Evolutionary conservation across 2,888 invertebrate genomes (phyloP).

Genomic region (Brenthis ino): DNA sequence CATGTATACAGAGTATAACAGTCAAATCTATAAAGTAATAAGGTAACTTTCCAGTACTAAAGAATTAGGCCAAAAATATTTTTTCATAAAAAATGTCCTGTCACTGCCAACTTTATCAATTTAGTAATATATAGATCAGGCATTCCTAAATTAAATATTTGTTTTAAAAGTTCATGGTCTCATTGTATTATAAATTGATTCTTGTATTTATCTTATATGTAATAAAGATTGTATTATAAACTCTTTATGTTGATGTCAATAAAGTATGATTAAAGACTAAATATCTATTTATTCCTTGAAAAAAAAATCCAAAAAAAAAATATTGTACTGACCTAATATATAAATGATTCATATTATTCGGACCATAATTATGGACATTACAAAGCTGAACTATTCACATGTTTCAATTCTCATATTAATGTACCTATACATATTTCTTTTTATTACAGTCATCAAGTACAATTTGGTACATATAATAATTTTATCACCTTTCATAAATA

Average conservation of each 20-base stretch:
- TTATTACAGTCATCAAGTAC: too few relatives aligned
- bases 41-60: constrained; percentile 10
- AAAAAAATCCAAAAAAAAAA: not conserved
- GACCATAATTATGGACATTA: too few relatives aligned
- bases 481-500: too few relatives aligned
- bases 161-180: constrained; percentile 71
- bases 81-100: constrained; percentile 47
- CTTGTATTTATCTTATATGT: constrained; percentile 72
- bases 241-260: constrained; percentile 76
- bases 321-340: too few relatives aligned
- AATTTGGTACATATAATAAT: too few relatives aligned
- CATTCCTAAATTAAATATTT: constrained; percentile 72
- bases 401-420: too few relatives aligned
- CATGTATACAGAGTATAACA: not conserved
- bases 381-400: too few relatives aligned
- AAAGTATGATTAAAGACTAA: constrained; percentile 62
- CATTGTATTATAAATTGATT: constrained; percentile 76
- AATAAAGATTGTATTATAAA: constrained; percentile 74
- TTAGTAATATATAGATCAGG: constrained; percentile 53
- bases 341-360: too few relatives aligned
- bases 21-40: constrained; percentile 7
- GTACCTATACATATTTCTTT: too few relatives aligned
- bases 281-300: constrained; percentile 16
- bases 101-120: constrained; percentile 72
- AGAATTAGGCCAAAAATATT: constrained; percentile 36